Conservation (phyloP, 2,888 invertebrate genomes). For the Isoperla grammatica region DNA sequence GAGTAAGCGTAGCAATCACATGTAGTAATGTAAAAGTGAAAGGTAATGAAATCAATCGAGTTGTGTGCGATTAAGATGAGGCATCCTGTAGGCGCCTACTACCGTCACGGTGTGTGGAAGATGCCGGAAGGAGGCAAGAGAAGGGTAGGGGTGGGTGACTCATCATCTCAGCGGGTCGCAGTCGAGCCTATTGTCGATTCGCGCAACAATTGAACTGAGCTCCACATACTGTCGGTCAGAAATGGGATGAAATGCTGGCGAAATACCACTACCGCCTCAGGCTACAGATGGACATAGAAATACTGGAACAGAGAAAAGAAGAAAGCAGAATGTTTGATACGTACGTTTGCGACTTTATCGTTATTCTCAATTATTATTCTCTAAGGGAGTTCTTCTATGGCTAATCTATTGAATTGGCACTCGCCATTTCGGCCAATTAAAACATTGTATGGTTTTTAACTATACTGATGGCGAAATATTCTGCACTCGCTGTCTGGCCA, state of each 20-base stretch:
- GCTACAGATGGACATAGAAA: background rate
- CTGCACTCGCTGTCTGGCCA: no score
- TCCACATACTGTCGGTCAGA: background rate
- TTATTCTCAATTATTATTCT: no score
- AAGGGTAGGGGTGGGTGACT: slow-evolving; percentile 4
- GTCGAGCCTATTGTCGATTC: background rate
- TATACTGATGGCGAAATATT: no score
- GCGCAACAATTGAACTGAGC: slow-evolving; percentile 4
- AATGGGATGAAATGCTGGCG: no score
- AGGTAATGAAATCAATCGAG: no score
- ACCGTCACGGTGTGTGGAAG: slow-evolving; percentile 3
- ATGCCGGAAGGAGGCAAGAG: background rate
- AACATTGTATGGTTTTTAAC: no score
- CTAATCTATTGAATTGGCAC: no score
- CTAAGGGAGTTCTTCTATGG: no score
- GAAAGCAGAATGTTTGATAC: no score
- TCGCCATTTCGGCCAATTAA: no score
- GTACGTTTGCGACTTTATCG: no score
- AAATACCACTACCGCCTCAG: no score
- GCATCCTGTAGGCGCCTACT: background rate
- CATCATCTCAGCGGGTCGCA: slow-evolving; percentile 5
- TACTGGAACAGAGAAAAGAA: background rate
- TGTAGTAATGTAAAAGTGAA: background rate
- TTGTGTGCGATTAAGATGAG: background rate
- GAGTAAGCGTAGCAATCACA: background rate